Conservation (phyloP, 2,113 vertebrate genomes). For the Solenodon paradoxus region DNA sequence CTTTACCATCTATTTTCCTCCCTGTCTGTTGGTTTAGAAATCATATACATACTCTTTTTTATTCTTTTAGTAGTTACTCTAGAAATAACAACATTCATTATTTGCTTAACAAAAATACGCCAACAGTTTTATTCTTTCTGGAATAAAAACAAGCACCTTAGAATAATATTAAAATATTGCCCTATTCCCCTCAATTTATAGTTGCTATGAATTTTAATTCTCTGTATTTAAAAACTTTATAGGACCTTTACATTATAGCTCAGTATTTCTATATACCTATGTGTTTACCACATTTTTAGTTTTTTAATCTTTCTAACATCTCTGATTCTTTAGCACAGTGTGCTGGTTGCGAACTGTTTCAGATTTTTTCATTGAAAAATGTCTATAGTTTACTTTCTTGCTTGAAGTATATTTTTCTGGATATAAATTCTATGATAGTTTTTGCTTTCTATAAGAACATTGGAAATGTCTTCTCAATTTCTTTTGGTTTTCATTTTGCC, state of each 20-base stretch:
- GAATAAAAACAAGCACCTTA: not conserved
- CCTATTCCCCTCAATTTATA: not conserved
- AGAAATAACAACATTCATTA: not conserved
- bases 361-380: constrained; percentile 21
- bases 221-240: not conserved
- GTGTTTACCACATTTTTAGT: not conserved
- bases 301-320: not conserved
- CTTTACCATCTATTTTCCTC: not conserved
- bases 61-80: not conserved
- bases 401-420: constrained; percentile 17
- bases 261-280: not conserved
- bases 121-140: not conserved
- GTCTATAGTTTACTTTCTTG: not conserved
- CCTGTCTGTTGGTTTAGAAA: not conserved
- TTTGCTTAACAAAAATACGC: constrained; percentile 5
- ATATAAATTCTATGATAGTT: not conserved
- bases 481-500: constrained; percentile 23
- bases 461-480: not conserved
- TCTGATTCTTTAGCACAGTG: not conserved
- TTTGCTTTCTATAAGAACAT: constrained; percentile 13
- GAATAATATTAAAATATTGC: not conserved
- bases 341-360: not conserved
- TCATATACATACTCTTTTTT: not conserved
- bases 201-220: not conserved
- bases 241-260: not conserved